Evolutionary conservation across 2,888 invertebrate species (phyloP).

Genomic region (Teleogryllus oceanicus): DNA sequence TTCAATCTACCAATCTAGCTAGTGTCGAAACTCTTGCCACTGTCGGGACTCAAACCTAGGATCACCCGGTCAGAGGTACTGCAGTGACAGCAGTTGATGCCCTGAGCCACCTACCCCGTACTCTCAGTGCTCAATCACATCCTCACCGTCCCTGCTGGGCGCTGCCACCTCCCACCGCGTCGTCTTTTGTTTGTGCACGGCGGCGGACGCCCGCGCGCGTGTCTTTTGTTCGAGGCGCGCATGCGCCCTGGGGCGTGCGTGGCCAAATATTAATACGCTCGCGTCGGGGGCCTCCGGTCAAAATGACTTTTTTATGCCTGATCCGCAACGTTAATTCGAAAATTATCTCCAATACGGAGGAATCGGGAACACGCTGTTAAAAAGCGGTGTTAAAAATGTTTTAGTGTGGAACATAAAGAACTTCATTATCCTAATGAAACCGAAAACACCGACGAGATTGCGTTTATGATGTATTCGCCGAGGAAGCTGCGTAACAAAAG

Average conservation of each 20-base stretch:
- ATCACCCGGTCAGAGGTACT: no score
- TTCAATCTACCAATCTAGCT: no score
- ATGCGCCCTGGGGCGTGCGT: neutral
- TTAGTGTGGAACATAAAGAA: neutral
- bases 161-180: no score
- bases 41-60: no score
- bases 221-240: neutral
- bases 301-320: conserved; percentile 10
- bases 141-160: no score
- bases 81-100: no score
- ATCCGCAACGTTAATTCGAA: conserved; percentile 18
- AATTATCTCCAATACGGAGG: conserved; percentile 8
- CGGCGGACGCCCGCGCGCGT: neutral
- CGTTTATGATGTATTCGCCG: conserved; percentile 4
- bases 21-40: no score
- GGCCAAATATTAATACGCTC: conserved; percentile 3
- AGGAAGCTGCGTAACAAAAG: neutral
- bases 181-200: no score
- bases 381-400: conserved; percentile 19
- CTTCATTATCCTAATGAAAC: neutral
- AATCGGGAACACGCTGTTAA: neutral
- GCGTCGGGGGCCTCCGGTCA: neutral
- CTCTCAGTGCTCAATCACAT: no score
- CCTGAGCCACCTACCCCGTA: no score
- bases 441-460: neutral